Conservation (phyloP, 2,797 vertebrate genomes). For the Melanotaenia parkinsoni region DNA sequence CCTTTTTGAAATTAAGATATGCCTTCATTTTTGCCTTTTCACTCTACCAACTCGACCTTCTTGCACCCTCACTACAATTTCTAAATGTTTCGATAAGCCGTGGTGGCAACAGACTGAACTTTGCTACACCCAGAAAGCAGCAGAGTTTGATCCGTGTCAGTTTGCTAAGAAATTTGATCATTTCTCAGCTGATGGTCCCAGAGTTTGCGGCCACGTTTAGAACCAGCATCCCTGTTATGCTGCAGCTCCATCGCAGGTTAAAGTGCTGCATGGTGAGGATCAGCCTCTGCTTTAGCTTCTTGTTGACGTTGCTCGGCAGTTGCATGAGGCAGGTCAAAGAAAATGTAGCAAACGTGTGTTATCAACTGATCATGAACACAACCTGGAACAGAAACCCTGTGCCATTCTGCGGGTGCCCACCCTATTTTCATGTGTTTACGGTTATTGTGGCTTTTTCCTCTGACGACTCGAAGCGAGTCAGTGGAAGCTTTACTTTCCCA, state of each 20-base stretch:
- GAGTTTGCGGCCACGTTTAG: neutral
- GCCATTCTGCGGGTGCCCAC: neutral
- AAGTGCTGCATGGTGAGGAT: neutral
- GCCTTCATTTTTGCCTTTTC: neutral
- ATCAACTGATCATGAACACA: slow-evolving; percentile 1
- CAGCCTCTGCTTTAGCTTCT: slow-evolving; percentile 1
- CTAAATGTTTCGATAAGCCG: no score
- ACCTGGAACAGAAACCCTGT: slow-evolving; percentile 3
- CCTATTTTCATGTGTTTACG: slow-evolving; percentile 36
- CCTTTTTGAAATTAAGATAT: slow-evolving; percentile 10
- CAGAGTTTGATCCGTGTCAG: neutral
- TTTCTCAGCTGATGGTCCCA: neutral
- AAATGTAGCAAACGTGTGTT: neutral
- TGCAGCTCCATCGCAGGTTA: no score
- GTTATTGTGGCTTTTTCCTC: slow-evolving; percentile 33
- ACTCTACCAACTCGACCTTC: neutral
- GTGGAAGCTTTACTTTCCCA: slow-evolving; percentile 7
- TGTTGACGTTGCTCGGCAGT: slow-evolving; percentile 12
- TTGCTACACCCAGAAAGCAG: neutral
- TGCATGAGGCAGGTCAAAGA: no score
- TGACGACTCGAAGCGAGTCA: slow-evolving; percentile 3
- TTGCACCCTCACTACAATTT: no score
- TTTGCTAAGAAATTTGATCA: slow-evolving; percentile 4
- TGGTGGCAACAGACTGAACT: slow-evolving; percentile 21
- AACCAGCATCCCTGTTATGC: slow-evolving; percentile 2